Percentiles rank a stretch among this genome's conserved stretches.
Evolutionary conservation across 2,113 vertebrate species (phyloP).

Genomic region (Xenotilapia flavipinnis): DNA sequence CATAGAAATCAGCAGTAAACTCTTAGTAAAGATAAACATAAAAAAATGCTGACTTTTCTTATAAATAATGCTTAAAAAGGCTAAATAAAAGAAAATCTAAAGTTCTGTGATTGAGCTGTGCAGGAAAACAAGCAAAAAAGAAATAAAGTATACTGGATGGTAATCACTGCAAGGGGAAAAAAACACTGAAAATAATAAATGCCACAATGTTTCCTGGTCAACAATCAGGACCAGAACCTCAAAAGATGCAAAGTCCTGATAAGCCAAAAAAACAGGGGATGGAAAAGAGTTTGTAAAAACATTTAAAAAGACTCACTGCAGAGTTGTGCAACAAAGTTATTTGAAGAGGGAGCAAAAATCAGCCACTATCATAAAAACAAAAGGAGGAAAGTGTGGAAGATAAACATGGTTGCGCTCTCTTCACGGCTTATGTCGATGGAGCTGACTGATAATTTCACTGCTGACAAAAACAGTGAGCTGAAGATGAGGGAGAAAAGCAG

Average conservation of each 20-base stretch:
- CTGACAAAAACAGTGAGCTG: background rate
- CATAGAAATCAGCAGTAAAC: background rate
- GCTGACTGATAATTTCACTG: background rate
- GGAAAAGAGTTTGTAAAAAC: background rate
- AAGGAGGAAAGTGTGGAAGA: background rate
- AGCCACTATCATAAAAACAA: background rate
- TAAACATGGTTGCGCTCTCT: background rate
- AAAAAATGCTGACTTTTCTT: background rate
- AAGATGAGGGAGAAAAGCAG: background rate
- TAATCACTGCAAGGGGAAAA: background rate
- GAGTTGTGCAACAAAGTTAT: background rate
- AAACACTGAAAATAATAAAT: background rate
- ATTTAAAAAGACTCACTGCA: background rate
- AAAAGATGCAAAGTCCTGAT: background rate
- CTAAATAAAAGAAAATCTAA: background rate
- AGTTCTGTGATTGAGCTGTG: background rate
- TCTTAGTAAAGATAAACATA: background rate
- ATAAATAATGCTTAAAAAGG: background rate
- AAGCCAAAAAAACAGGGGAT: background rate
- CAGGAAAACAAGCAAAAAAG: background rate
- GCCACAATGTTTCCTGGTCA: background rate
- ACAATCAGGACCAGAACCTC: background rate
- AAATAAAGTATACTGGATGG: background rate
- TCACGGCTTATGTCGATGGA: background rate
- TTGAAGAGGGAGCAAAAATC: background rate